Evolutionary conservation across 2,888 invertebrate genomes (phyloP), one percentile per base, ranked within the genome.

Genomic region (Mythimna pallens): DNA sequence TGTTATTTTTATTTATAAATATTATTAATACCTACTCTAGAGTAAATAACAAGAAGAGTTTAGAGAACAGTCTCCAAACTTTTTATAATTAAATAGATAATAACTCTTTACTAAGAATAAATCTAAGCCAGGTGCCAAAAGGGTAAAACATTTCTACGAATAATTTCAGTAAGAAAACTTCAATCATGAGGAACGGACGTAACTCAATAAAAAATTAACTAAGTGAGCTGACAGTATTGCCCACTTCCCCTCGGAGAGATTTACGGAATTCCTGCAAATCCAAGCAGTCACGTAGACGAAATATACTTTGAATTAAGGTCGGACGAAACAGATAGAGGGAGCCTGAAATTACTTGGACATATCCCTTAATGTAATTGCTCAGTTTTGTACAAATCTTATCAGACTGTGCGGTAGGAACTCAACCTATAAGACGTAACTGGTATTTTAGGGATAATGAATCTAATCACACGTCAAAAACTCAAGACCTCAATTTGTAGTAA

Each of bases 231-330:
- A 17, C 55, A 22, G n/a, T 65, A 36, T 65, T 55, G 67, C 63
- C n/a, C 5, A 67, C 43, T 66, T 62, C 66, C 61, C 47, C 72
- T 70, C 66, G 52, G 59, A 55, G 54, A 63, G 59, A 80, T 75
- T 81, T 74, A 63, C 73, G 67, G 40, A 65, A 77, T 73, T 77
- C 68, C 68, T 57, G 36, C 43, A 64, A 76, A 75, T 65, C 73
- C 63, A 52, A 68, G 50, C 64, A 58, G 73, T 73, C 78, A 80
- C 74, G 78, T 78, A 73, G 57, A 73, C 76, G 59, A 72, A 82
- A 75, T 76, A 72, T 68, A 76, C 59, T 71, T 77, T 22, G 73
- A 65, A 76, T 73, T 72, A 73, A 81, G 70, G 73, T 65, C 64
- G 54, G 47, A 66, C 47, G 65, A 68, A 78, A 70, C 34, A 75